These are phyloP conservation scores for Lepidocyrtinus sp. DNA, from an alignment of 2,888 invertebrate species.

Conservation along the genomic window DNA sequence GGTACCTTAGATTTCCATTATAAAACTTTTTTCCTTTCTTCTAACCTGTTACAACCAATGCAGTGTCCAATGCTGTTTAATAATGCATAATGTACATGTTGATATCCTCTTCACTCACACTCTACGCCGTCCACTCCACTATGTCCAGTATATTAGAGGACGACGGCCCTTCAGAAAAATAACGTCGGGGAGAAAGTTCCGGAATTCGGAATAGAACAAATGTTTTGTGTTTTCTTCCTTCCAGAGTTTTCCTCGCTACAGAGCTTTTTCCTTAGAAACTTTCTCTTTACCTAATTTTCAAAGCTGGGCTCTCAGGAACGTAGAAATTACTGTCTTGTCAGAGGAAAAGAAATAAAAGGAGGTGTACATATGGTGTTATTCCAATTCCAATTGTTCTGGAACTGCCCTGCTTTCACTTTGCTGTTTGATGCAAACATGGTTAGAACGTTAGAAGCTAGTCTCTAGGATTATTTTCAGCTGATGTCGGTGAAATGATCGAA, in stretches of 20 bases:
- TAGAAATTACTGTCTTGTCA: background rate
- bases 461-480: no score
- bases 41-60: background rate
- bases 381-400: background rate
- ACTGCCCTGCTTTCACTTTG: background rate
- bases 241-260: no score
- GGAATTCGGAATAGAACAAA: background rate
- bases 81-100: constrained; percentile 2
- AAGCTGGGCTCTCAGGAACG: background rate
- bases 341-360: background rate
- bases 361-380: background rate
- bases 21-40: background rate
- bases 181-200: background rate
- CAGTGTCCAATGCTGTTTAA: no score
- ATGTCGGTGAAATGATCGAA: no score
- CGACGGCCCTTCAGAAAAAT: background rate
- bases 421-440: no score
- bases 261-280: no score
- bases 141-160: background rate
- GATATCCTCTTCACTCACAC: constrained; percentile 1
- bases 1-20: no score
- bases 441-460: no score
- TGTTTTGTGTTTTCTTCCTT: background rate
- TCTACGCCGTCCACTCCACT: background rate
- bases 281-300: no score